Base-by-base conservation (phyloP, 1,140 invertebrate genomes). In the Homarus americanus region DNA sequence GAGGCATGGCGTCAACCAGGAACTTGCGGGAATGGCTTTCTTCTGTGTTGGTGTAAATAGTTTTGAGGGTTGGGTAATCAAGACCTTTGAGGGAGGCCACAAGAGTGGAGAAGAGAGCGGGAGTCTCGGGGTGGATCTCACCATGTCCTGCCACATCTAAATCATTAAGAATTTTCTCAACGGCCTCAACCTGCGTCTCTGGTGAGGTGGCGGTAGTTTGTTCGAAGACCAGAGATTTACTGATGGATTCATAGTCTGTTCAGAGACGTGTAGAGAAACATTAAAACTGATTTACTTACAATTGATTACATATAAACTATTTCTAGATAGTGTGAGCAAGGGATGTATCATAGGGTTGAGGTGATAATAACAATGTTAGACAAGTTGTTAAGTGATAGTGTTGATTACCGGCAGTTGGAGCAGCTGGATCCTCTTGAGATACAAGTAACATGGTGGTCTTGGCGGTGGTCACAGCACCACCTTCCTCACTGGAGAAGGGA, bases 1-100 rank as follows among this genome's bases (percentile, higher is more conserved):
- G 95, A 79, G 97, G 96, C 0, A 98, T 94, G 73, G 96, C 97
- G 93, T 98, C 97, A 4, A 97, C 93, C 92, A 97, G 96, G 0
- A 97, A 95, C 92, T 96, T 96, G 83, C 96, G 95, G 32, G 75
- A 63, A 28, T 91, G 84, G 0, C 73, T 63, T 3, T 49, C 78
- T 63, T 92, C 91, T 15, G 91, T 28, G 36, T 80, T 86, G 40
- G 91, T 92, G 36, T 92, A 92, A 17, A 93, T 24, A 28, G 38
- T 76, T 76, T 38, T 73, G 40, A 91, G 75, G 49, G 92, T 82
- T n/a, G 82, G 72, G 38, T 93, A 92, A n/a, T 92, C 93, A 12
- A 94, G 79, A 10, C 58, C 28, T 75, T 93, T 88, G 12, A 94
- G 93, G 24, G 86, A 83, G 24, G 86, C 73, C 17, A 94, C 93